phyloP scores from a whole-genome alignment of 92 coral and sea anemone genomes.

The Phenganax subtilis region DNA sequence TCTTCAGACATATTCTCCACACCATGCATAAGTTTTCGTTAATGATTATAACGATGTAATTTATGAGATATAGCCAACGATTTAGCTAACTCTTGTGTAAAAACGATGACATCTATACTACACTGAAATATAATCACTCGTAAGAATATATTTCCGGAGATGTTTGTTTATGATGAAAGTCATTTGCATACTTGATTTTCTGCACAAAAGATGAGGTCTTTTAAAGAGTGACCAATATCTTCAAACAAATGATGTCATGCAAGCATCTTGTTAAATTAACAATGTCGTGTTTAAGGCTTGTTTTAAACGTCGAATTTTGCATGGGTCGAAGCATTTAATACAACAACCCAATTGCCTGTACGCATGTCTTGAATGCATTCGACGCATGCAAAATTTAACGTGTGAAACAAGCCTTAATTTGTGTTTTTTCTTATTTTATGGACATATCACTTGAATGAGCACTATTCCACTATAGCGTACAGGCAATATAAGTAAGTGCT shows the following conservation, averaged over 20 bases:
- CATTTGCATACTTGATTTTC: conserved; percentile 8
- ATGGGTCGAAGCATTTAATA: too few relatives aligned
- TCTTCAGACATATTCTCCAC: not conserved
- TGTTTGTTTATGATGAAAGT: too few relatives aligned
- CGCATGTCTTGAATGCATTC: too few relatives aligned
- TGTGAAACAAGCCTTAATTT: not conserved
- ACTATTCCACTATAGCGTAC: too few relatives aligned
- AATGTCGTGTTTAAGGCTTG: not conserved
- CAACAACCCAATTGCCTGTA: too few relatives aligned
- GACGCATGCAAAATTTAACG: too few relatives aligned
- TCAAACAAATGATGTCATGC: too few relatives aligned
- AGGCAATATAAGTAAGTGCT: not conserved
- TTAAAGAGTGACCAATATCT: not conserved
- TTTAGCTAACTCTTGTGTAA: not conserved
- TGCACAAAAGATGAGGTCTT: not conserved
- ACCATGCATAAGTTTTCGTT: not conserved
- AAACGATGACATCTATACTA: not conserved
- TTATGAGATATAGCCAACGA: not conserved
- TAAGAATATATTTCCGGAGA: conserved; percentile 6
- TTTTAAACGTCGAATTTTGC: not conserved
- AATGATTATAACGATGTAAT: not conserved
- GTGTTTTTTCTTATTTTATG: not conserved
- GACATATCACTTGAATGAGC: not conserved
- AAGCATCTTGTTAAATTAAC: conserved; percentile 12
- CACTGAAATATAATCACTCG: conserved; percentile 3